Conservation (phyloP, 2,888 invertebrate species). For the Drosophila siamana region DNA sequence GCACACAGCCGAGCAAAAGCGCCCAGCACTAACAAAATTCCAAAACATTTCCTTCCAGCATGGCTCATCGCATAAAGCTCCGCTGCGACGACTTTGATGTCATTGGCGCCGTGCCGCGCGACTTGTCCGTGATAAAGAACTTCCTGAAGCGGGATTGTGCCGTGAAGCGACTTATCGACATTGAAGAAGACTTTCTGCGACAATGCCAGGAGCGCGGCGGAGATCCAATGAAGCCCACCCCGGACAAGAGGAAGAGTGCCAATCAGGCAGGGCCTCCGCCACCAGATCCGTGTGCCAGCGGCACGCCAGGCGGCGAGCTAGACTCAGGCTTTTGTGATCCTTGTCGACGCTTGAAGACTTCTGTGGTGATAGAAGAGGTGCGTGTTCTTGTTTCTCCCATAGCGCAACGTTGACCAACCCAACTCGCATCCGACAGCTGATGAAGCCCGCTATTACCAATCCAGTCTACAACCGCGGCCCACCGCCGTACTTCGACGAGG, state of each 20-base stretch:
- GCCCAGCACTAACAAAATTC: constrained; percentile 36
- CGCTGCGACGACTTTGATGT: constrained; percentile 70
- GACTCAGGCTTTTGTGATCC: constrained; percentile 55
- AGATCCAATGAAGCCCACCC: constrained; percentile 5
- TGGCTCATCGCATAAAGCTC: constrained; percentile 62
- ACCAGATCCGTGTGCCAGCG: constrained; percentile 48
- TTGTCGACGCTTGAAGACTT: constrained; percentile 56
- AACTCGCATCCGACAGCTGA: constrained; percentile 45
- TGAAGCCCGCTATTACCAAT: constrained; percentile 54
- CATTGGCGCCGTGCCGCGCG: constrained; percentile 70
- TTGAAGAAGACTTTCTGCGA: constrained; percentile 63
- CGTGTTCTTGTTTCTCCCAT: not conserved
- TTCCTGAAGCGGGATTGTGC: constrained; percentile 69
- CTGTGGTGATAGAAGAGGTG: constrained; percentile 70
- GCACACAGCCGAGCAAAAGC: constrained; percentile 1
- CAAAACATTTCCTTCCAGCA: constrained; percentile 40
- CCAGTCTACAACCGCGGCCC: constrained; percentile 31
- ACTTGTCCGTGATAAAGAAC: constrained; percentile 69
- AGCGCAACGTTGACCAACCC: not conserved
- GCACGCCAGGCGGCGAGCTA: constrained; percentile 26
- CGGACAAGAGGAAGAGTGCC: not conserved
- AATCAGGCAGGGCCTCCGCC: not conserved
- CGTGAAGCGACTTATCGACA: constrained; percentile 65
- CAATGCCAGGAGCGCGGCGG: constrained; percentile 40
- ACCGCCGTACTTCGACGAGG: constrained; percentile 66